These are phyloP conservation scores for Hydrolagus affinis DNA, from an alignment of 2,113 vertebrate species.

Conservation along the genomic window DNA sequence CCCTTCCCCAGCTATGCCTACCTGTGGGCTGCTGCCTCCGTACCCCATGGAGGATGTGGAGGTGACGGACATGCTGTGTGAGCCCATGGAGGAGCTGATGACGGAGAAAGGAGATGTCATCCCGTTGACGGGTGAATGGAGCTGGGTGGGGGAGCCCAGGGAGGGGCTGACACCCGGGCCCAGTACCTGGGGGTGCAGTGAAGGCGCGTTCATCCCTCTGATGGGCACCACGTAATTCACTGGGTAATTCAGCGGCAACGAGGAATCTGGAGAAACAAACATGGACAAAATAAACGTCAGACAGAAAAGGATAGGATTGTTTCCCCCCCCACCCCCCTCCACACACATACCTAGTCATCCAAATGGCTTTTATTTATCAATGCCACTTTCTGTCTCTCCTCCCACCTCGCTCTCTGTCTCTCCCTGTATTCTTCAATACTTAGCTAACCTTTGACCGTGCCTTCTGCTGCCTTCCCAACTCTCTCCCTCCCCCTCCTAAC, in stretches of 20 bases:
- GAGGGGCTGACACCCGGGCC: slow-evolving; percentile 67
- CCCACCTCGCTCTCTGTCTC: no score
- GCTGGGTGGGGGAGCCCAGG: slow-evolving; percentile 70
- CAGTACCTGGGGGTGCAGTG: slow-evolving; percentile 62
- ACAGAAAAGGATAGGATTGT: no score
- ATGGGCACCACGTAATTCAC: slow-evolving; percentile 75
- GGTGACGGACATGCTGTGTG: slow-evolving; percentile 63
- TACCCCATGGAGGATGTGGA: slow-evolving; percentile 78
- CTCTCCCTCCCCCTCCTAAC: no score
- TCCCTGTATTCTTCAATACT: no score
- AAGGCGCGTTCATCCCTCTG: slow-evolving; percentile 76
- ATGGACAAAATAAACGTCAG: background rate
- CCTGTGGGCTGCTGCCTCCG: slow-evolving; percentile 83
- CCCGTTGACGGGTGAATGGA: slow-evolving; percentile 87
- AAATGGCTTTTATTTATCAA: no score
- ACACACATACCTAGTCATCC: no score
- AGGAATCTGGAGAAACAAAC: slow-evolving; percentile 67
- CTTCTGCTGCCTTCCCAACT: no score
- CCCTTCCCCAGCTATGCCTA: slow-evolving; percentile 38
- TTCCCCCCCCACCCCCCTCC: no score
- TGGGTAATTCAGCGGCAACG: slow-evolving; percentile 73
- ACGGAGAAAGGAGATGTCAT: slow-evolving; percentile 88
- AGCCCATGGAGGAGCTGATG: slow-evolving; percentile 92
- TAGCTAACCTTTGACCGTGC: no score
- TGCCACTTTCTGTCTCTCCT: no score